A percentile compares a stretch with the other conserved stretches of the same genome.
phyloP scores from a whole-genome alignment of 2,888 invertebrate species.

The Chymomyza amoena region DNA sequence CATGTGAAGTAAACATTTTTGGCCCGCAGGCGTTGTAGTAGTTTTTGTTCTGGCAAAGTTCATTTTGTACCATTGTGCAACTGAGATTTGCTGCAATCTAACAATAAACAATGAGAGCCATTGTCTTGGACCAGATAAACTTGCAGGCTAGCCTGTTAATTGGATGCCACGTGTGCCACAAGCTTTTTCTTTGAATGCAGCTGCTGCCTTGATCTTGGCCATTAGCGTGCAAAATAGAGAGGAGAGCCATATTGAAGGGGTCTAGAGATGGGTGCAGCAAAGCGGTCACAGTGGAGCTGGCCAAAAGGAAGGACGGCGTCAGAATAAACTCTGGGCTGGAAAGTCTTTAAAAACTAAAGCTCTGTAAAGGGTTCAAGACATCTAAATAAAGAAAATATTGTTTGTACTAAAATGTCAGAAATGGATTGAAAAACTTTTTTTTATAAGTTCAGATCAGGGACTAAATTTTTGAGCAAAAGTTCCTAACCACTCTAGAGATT shows the following conservation, averaged over 20 bases:
- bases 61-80: not conserved
- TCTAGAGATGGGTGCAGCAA: conserved; percentile 23
- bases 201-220: conserved; percentile 51
- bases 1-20: conserved; percentile 28
- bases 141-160: conserved; percentile 29
- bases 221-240: conserved; percentile 22
- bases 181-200: not conserved
- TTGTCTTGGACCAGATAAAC: conserved; percentile 33
- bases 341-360: conserved; percentile 11
- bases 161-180: conserved; percentile 24
- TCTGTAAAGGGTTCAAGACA: too few relatives aligned
- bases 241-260: not conserved
- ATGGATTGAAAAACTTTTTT: too few relatives aligned
- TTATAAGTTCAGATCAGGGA: too few relatives aligned
- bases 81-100: not conserved
- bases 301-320: not conserved
- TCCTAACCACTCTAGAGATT: too few relatives aligned
- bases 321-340: conserved; percentile 4
- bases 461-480: too few relatives aligned
- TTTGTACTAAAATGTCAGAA: too few relatives aligned
- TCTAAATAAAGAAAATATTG: too few relatives aligned
- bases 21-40: too few relatives aligned
- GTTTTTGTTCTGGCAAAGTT: not conserved
- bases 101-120: conserved; percentile 52
- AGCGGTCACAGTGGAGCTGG: conserved; percentile 11